A percentile compares a stretch with the other conserved stretches of the same genome.
Conservation (phyloP, 35 echinoderm and acorn worm genomes). For the Acanthaster planci region DNA sequence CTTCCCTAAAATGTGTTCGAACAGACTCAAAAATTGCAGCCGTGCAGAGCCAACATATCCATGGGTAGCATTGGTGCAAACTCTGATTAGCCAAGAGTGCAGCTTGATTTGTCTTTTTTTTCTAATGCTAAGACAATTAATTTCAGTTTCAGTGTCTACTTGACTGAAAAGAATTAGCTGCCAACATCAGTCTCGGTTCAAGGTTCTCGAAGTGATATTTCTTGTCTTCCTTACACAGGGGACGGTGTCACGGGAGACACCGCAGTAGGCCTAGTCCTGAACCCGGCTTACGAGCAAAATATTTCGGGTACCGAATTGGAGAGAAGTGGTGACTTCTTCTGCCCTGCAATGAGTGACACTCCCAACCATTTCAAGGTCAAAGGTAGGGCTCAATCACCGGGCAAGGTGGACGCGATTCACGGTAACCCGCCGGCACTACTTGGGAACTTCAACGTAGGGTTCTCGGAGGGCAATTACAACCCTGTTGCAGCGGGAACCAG, state of each 20-base stretch:
- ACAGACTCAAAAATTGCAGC: too few species aligned
- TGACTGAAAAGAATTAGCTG: too few species aligned
- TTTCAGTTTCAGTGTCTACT: too few species aligned
- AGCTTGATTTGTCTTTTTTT: too few species aligned
- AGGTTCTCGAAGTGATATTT: too few species aligned
- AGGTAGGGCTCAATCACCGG: not conserved
- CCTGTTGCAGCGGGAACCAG: not conserved
- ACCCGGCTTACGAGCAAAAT: not conserved
- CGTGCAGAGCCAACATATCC: too few species aligned
- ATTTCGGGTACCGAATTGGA: not conserved
- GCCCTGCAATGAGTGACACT: not conserved
- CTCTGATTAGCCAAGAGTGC: too few species aligned
- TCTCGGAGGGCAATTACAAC: conserved; percentile 8
- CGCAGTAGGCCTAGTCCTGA: not conserved
- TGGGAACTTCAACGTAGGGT: not conserved
- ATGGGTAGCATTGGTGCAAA: too few species aligned
- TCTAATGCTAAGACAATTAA: too few species aligned
- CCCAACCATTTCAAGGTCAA: not conserved
- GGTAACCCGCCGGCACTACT: not conserved
- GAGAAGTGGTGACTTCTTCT: not conserved
- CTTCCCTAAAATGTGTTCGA: too few species aligned
- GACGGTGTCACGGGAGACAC: not conserved
- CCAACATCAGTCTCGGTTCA: too few species aligned
- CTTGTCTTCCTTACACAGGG: too few species aligned
- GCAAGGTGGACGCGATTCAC: not conserved